Base-by-base conservation (phyloP, 2,113 vertebrate species). In the Carassius carassius region DNA sequence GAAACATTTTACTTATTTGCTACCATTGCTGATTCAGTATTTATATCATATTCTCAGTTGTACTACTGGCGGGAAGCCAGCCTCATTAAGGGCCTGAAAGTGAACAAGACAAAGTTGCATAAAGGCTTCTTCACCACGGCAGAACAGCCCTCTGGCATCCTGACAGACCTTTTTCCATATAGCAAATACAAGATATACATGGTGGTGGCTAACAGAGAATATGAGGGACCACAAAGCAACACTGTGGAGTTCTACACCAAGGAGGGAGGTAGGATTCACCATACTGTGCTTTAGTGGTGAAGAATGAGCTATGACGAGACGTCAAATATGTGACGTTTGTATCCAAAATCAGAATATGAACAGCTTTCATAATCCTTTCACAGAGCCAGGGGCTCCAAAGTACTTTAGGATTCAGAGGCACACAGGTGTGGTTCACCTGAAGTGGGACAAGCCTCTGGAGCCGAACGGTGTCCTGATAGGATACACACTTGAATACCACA, bases 11-110 rank as follows among this genome's bases (percentile, higher is more conserved):
- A 49, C 37, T 49, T 14, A 65, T 25, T 16, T 80, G 70, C 70
- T 44, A 73, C 13, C 21, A 47, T 14, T 23, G 21, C 74, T 54
- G 10, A 54, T 19, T 76, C 13, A 6, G 3, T 60, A 60, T 60
- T n/a, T 10, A 21, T 76, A 49, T 92, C 63, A 92, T 69, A 91
- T 89, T 92, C 54, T 72, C 94, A 99, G 98, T 92, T 98, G 81
- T 96, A 98, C 94, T 99, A 96, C 94, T 98, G 96, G 96, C 95
- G 97, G 77, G 97, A 99, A 84, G 95, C 96, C 92, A 99, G 98
- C 88, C 93, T 95, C 90, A 94, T 98, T 91, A 97, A 96, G 86
- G 95, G 92, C 89, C 92, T 98, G 87, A 94, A 92, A 92, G 96
- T 99, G 87, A 97, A 91, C 88, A 95, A 93, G 90, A 96, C 97